Conservation (phyloP, 1,140 invertebrate species). For the Listronotus bonariensis region DNA sequence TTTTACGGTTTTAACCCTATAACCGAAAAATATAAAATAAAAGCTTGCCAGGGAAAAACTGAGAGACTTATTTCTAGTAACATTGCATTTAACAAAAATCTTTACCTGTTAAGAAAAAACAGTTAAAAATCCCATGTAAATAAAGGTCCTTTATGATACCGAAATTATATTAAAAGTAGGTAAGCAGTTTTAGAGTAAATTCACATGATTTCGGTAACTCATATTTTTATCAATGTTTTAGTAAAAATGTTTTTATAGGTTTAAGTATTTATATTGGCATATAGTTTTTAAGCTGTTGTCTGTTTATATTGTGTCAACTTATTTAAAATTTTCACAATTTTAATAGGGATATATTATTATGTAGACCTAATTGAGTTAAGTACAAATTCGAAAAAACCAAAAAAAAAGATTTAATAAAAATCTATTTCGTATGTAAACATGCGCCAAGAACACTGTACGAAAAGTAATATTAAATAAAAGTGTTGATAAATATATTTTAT, state of each 20-base stretch:
- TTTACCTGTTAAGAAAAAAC: too few relatives aligned
- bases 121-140: too few relatives aligned
- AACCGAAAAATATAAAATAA: too few relatives aligned
- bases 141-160: too few relatives aligned
- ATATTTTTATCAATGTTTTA: conserved; percentile 1
- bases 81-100: too few relatives aligned
- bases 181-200: too few relatives aligned
- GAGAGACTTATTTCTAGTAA: neutral
- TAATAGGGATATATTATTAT: conserved; percentile 11
- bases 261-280: conserved; percentile 7
- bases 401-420: conserved; percentile 7
- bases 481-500: conserved; percentile 12
- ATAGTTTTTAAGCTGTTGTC: conserved; percentile 20
- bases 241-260: neutral
- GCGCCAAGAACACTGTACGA: conserved; percentile 10
- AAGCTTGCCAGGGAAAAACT: too few relatives aligned
- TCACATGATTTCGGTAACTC: neutral
- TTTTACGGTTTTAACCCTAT: too few relatives aligned
- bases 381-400: conserved; percentile 15
- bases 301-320: conserved; percentile 15
- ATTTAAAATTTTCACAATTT: conserved; percentile 13
- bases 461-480: neutral
- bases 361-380: conserved; percentile 13
- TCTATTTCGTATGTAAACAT: conserved; percentile 6
- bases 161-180: too few relatives aligned